Conservation (phyloP, 2,888 invertebrate genomes). For the Trichacis sp. region DNA sequence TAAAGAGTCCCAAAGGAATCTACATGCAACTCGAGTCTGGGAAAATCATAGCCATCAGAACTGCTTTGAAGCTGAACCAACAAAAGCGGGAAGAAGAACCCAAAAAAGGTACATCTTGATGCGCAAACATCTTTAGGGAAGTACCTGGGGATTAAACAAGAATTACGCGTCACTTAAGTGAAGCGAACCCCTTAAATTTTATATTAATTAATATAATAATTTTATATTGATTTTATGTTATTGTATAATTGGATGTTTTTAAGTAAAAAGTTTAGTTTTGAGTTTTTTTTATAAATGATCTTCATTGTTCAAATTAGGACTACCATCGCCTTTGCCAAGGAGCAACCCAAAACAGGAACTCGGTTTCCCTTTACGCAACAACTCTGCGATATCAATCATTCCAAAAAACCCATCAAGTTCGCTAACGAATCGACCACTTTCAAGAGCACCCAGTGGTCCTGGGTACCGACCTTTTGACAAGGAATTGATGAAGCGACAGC, state of each 20-base stretch:
- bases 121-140: no score
- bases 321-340: constrained; percentile 14
- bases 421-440: constrained; percentile 50
- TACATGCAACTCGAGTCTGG: constrained; percentile 96
- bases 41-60: constrained; percentile 92
- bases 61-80: constrained; percentile 78
- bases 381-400: constrained; percentile 68
- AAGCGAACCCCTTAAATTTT: no score
- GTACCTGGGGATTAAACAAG: no score
- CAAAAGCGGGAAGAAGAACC: constrained; percentile 70
- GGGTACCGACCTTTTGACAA: constrained; percentile 64
- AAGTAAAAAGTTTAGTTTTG: no score
- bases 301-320: no score
- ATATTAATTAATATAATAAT: no score
- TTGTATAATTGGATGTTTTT: no score
- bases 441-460: constrained; percentile 53
- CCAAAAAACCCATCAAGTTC: constrained; percentile 59
- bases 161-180: no score
- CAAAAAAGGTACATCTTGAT: constrained; percentile 67
- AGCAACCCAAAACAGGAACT: constrained; percentile 56
- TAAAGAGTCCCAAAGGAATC: constrained; percentile 95
- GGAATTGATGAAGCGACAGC: constrained; percentile 56
- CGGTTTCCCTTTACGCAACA: constrained; percentile 65
- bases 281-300: no score
- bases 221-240: no score